Conservation (phyloP, 23 tunicate species). For the Aplidium turbinatum region DNA sequence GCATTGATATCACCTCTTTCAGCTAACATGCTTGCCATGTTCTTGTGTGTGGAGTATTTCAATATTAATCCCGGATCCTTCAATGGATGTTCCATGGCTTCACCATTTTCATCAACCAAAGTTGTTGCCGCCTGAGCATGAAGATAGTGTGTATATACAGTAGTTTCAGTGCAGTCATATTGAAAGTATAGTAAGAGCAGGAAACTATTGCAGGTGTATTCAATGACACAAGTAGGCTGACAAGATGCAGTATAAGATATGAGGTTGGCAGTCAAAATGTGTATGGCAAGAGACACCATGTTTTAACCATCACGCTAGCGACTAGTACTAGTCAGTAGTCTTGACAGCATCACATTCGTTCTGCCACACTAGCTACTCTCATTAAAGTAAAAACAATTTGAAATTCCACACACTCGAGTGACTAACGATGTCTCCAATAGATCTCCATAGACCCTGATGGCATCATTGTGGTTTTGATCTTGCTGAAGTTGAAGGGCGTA, state of each 20-base stretch:
- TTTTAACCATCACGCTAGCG: too few species aligned
- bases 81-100: slow-evolving; percentile 83
- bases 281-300: too few species aligned
- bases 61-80: slow-evolving; percentile 86
- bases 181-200: too few species aligned
- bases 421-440: slow-evolving; percentile 71
- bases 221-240: too few species aligned
- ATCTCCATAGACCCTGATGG: slow-evolving; percentile 59
- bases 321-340: too few species aligned
- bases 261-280: too few species aligned
- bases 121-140: slow-evolving; percentile 65
- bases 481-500: slow-evolving; percentile 73
- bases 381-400: neutral
- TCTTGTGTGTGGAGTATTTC: slow-evolving; percentile 92
- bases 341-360: too few species aligned
- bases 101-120: slow-evolving; percentile 77
- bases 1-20: slow-evolving; percentile 67
- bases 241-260: too few species aligned
- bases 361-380: too few species aligned
- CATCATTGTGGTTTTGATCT: slow-evolving; percentile 53
- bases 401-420: slow-evolving; percentile 50
- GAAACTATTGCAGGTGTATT: too few species aligned
- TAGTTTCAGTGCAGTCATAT: too few species aligned
- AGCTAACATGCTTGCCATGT: slow-evolving; percentile 88
- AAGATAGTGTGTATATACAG: too few species aligned